Base-by-base conservation (phyloP, 30 jellyfish, hydroid and myxozoan genomes). In the Turritopsis dohrnii region DNA sequence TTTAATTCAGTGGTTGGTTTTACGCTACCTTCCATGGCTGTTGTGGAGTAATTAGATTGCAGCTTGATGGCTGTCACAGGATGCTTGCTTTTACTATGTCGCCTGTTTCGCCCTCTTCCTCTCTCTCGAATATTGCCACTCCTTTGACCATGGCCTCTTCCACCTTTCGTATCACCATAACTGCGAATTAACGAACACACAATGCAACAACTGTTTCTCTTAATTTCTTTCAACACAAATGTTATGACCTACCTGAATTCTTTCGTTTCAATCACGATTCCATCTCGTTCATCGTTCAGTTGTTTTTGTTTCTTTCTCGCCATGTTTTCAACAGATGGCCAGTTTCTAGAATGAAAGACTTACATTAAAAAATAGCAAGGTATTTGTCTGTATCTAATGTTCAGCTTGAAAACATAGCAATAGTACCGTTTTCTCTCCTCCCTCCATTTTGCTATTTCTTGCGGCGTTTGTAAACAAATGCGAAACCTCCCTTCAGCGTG, bases 401-500 rank as follows among this genome's bases (percentile, higher is more conserved):
- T n/a, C n/a, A n/a, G n/a, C n/a, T n/a, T n/a, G n/a, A n/a, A n/a
- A n/a, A n/a, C n/a, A n/a, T n/a, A n/a, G n/a, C 28, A n/a, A 23
- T 28, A 71, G 8, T 84, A 92, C 98, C 83, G 83, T 77, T 75
- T 88, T 81, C 98, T 65, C 66, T 92, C 96, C 71, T 83, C 96
- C 52, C 87, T 88, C 98, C 98, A 92, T 79, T 92, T 84, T 53
- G 83, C 75, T 21, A 92, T 88, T 28, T 92, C 96, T 29, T 85
- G 93, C 24, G 92, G 92, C 69, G 94, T 87, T 69, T 80, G 66
- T 74, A 91, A 81, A 26, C 83, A 79, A 20, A 87, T 91, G 75
- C 86, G 88, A 81, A 90, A 90, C 83, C 75, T 86, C 21, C 97
- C 97, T 66, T 86, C 97, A 53, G 83, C 97, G 77, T 90, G 97